These are phyloP conservation scores for Microdon myrmicae DNA, from an alignment of 2,888 invertebrate species.

Conservation along the genomic window DNA sequence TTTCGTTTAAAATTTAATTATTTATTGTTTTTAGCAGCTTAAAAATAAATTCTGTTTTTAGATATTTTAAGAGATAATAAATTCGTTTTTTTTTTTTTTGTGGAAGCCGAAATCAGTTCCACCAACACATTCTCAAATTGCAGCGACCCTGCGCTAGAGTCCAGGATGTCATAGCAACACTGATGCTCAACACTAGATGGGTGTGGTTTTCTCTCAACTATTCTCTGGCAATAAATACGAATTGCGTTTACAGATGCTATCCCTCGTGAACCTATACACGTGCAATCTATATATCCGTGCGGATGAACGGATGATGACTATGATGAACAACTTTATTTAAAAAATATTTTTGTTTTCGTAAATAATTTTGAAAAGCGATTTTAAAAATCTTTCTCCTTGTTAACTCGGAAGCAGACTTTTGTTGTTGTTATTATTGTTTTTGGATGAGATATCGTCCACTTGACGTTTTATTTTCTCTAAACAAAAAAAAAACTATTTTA, in stretches of 20 bases:
- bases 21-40: conserved; percentile 66
- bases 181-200: conserved; percentile 2
- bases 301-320: conserved; percentile 16
- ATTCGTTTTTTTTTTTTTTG: conserved; percentile 20
- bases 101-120: too few relatives aligned
- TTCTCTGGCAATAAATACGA: conserved; percentile 3
- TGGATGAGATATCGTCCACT: conserved; percentile 20
- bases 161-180: conserved; percentile 17
- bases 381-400: conserved; percentile 32
- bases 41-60: conserved; percentile 60
- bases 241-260: not conserved
- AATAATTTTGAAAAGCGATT: conserved; percentile 51
- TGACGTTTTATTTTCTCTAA: conserved; percentile 42
- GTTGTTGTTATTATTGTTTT: conserved; percentile 22
- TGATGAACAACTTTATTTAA: conserved; percentile 47
- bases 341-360: conserved; percentile 51
- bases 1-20: conserved; percentile 63
- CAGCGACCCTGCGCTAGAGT: conserved; percentile 6
- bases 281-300: not conserved
- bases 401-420: conserved; percentile 7
- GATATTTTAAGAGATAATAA: conserved; percentile 49
- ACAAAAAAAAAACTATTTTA: too few relatives aligned
- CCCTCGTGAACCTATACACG: not conserved
- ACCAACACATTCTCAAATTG: conserved; percentile 22
- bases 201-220: conserved; percentile 43